phyloP scores from a whole-genome alignment of 2,888 invertebrate species.

The Nemotelus nigrinus region DNA sequence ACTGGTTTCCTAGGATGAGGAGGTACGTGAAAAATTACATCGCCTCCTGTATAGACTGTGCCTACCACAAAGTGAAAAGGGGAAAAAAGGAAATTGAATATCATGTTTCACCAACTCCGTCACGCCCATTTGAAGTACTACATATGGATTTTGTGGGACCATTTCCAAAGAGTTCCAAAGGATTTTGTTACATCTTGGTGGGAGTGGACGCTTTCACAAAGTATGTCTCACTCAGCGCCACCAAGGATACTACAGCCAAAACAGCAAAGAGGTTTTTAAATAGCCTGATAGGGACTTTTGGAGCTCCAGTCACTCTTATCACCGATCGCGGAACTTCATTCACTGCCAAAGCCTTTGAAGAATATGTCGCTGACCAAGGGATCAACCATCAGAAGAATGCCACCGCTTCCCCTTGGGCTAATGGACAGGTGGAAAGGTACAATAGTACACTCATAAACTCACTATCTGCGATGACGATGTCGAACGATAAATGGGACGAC shows the following conservation, averaged over 20 bases:
- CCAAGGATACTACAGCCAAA: neutral
- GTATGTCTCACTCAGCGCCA: neutral
- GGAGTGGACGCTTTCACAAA: neutral
- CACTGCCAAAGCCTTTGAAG: neutral
- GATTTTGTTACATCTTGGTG: neutral
- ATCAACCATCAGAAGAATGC: neutral
- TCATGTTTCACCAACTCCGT: neutral
- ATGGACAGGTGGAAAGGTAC: neutral
- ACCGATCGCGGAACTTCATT: neutral
- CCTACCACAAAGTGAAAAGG: neutral
- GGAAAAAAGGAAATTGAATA: neutral
- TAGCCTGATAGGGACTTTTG: no score
- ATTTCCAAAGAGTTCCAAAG: neutral
- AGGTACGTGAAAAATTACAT: neutral
- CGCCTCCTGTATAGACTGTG: neutral
- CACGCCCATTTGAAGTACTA: neutral
- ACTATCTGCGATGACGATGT: neutral
- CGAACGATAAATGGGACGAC: conserved; percentile 49
- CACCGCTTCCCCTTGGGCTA: neutral
- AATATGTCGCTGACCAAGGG: neutral
- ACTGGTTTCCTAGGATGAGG: neutral
- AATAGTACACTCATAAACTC: neutral
- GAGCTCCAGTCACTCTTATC: neutral
- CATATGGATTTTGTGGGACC: neutral
- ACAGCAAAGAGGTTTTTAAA: no score